A percentile compares a stretch with the other conserved stretches of the same genome.
phyloP scores from a whole-genome alignment of 2,888 invertebrate species.

The Phorcus lineatus region DNA sequence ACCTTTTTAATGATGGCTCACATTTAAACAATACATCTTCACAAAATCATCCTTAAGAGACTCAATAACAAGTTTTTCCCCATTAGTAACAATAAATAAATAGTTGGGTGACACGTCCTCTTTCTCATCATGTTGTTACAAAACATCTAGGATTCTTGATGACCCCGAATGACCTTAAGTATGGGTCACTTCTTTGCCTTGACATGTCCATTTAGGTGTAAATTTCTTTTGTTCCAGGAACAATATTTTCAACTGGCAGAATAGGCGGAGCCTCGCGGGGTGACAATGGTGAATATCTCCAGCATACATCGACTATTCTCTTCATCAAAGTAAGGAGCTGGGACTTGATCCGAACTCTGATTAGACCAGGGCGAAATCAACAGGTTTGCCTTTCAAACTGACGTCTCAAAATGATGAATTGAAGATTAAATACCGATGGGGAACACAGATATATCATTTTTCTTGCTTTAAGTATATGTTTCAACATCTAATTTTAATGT shows the following conservation, averaged over 20 bases:
- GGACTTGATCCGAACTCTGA: background rate
- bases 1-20: no score
- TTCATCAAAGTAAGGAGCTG: background rate
- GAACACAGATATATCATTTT: no score
- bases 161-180: background rate
- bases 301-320: background rate
- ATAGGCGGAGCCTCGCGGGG: background rate
- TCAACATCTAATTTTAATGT: no score
- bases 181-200: background rate
- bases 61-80: no score
- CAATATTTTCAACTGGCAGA: background rate
- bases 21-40: no score
- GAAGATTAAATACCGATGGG: background rate
- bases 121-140: no score
- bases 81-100: no score
- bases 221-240: background rate
- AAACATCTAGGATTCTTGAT: no score
- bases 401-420: background rate
- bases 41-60: no score
- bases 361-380: background rate
- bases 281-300: background rate
- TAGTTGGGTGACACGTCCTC: no score
- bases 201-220: conserved; percentile 10
- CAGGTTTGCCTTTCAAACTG: background rate
- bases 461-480: no score